Evolutionary conservation across 2,888 invertebrate species (phyloP), one percentile per base, ranked within the genome.

Genomic region (Acronicta alni): DNA sequence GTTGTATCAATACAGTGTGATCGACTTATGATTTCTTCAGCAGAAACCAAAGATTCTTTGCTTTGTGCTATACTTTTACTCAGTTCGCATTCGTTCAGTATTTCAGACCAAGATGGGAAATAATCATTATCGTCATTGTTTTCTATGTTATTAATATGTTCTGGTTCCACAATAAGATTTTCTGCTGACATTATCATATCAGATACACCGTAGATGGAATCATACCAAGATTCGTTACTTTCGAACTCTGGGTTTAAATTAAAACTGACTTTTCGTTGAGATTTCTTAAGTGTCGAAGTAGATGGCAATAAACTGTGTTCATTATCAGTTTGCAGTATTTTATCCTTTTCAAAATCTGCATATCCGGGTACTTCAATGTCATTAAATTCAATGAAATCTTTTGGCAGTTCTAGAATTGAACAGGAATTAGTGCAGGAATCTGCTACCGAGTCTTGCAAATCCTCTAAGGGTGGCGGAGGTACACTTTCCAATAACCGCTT

Each of bases 191-290:
- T 30, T 56, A 79, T 69, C 55, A 88, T 69, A 65, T 88, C 87
- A n/a, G 89, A 84, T 41, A 92, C 58, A 12, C 93, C 93, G 63
- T 89, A 92, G 55, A 92, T 88, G 46, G 89, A 89, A 69, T 93
- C 92, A 63, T 89, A 86, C 92, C 92, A 93, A 15, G 85, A 86
- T 47, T 88, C 88, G 52, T 70, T 67, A 44, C 81, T 73, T 30
- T 84, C 83, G 45, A 78, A 78, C 48, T 88, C 84, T 6, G 80
- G 80, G 39, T 77, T 83, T 20, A 83, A 66, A 59, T 85, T 84
- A 52, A 88, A 90, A 70, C 82, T 89, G 43, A 88, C 86, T 80
- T 73, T 84, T 41, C 81, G 74, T 62, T 84, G 80, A 5, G 69
- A 57, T 76, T 82, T 88, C 65, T 89, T 91, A 26, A 92, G 64